These are phyloP conservation scores for Drosophila bipectinata DNA, from an alignment of 1,140 invertebrate genomes.

Conservation along the genomic window DNA sequence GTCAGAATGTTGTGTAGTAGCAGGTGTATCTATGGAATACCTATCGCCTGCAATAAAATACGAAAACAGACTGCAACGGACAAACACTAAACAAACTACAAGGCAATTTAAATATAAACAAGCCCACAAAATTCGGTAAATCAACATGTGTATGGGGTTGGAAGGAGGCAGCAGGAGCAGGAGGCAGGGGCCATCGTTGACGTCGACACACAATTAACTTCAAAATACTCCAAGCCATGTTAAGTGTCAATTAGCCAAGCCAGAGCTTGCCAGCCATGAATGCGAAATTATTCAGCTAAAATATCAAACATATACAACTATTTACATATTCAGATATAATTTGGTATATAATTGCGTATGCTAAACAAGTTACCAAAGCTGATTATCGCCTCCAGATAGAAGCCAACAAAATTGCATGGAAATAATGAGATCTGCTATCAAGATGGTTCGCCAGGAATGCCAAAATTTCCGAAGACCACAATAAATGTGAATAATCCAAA, in stretches of 20 bases:
- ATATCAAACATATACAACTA: conserved; percentile 53
- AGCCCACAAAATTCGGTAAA: conserved; percentile 48
- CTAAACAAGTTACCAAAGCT: conserved; percentile 41
- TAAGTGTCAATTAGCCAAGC: conserved; percentile 78
- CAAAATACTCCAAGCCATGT: conserved; percentile 76
- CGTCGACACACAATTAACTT: conserved; percentile 79
- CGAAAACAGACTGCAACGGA: conserved; percentile 25
- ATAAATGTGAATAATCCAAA: conserved; percentile 4
- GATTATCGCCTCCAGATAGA: conserved; percentile 45
- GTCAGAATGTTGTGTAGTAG: conserved; percentile 15
- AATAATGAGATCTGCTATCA: conserved; percentile 41
- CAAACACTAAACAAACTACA: conserved; percentile 55
- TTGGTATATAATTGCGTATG: conserved; percentile 52
- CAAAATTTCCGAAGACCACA: background rate
- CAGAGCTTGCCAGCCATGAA: conserved; percentile 60
- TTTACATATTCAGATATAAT: conserved; percentile 45
- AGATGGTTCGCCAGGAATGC: conserved; percentile 27
- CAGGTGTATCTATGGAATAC: conserved; percentile 70
- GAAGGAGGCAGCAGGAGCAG: background rate
- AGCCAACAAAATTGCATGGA: conserved; percentile 30
- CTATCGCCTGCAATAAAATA: conserved; percentile 55
- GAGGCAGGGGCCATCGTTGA: conserved; percentile 42
- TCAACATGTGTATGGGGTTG: conserved; percentile 49
- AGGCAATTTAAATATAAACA: conserved; percentile 79
- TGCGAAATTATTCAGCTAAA: conserved; percentile 55